Evolutionary conservation across 2,113 vertebrate genomes (phyloP), one percentile per base, ranked within the genome.

Genomic region (Falco punctatus): DNA sequence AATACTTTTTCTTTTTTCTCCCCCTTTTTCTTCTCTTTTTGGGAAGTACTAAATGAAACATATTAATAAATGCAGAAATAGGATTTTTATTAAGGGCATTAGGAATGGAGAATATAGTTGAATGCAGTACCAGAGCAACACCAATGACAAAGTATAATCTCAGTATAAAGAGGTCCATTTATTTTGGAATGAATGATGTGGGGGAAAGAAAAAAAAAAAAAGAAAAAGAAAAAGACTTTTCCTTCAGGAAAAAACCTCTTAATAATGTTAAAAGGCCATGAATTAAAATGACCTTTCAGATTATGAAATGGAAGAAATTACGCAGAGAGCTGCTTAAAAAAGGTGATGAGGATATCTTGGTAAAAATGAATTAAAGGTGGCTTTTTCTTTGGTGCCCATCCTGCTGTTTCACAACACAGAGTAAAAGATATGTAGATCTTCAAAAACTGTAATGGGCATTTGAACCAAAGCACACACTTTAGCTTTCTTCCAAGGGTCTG

Each of bases 271-370:
- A 85, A 93, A 80, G 18, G 32, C 19, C 59, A 69, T 58, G 48
- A 69, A 95, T 90, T 82, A 94, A 95, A 79, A 85, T 54, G 77
- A 67, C 32, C 52, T 81, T 94, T 90, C 58, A 46, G 48, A 79
- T 66, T 93, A 46, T 22, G 17, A 87, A 95, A 93, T 13, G 19
- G 51, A 94, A 94, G 28, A 54, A 49, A 96, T 90, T 92, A 69
- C 51, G 86, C 74, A 81, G 78, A 62, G 49, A 95, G 38, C 15
- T 94, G 30, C 46, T 90, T 91, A 85, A 86, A 82, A 86, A 82
- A 65, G 24, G 7, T 70, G n/a, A 75, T 16, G 24, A 88, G 52
- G 20, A 27, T 83, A 66, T 66, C 51, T 71, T 86, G 16, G 35
- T 91, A 94, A 86, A 96, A 92, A 1, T 21, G 17, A 75, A 93